Evolutionary conservation across 2,797 vertebrate genomes (phyloP).

Genomic region (Cyprinodon diabolis): DNA sequence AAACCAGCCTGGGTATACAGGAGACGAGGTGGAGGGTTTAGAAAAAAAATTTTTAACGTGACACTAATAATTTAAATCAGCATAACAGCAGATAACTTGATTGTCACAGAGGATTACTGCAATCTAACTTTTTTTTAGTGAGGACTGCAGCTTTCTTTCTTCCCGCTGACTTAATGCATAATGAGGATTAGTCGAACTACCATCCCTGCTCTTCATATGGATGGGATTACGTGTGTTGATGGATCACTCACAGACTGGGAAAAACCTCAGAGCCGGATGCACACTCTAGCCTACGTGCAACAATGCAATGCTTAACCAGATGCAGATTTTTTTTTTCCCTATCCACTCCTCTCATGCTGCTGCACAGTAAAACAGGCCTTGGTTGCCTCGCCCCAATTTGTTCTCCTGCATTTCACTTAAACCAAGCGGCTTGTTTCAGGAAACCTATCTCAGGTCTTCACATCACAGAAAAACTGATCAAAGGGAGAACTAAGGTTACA

Average conservation of each 20-base stretch:
- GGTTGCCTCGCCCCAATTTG: constrained; percentile 33
- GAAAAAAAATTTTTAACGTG: constrained; percentile 10
- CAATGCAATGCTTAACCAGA: constrained; percentile 35
- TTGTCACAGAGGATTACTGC: constrained; percentile 44
- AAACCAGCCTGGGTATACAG: constrained; percentile 18
- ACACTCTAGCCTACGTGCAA: constrained; percentile 21
- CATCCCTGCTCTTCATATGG: constrained; percentile 71
- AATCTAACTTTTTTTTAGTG: constrained; percentile 58
- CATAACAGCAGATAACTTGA: constrained; percentile 10
- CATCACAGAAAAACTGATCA: neutral
- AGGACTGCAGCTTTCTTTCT: constrained; percentile 66
- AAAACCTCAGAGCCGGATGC: constrained; percentile 46
- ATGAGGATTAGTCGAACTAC: constrained; percentile 64
- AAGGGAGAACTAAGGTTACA: constrained; percentile 1
- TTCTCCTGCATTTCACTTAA: too few species aligned
- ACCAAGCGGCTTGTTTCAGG: constrained; percentile 33
- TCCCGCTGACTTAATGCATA: constrained; percentile 63
- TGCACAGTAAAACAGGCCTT: constrained; percentile 31
- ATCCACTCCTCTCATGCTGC: constrained; percentile 12
- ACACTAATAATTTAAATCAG: constrained; percentile 9
- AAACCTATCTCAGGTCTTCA: constrained; percentile 36
- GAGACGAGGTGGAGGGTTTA: constrained; percentile 16
- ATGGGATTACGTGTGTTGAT: constrained; percentile 70
- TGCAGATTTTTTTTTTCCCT: constrained; percentile 21
- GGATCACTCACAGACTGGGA: constrained; percentile 47